These are phyloP conservation scores for Anhinga rufa DNA, from an alignment of 2,113 vertebrate genomes.

Conservation along the genomic window DNA sequence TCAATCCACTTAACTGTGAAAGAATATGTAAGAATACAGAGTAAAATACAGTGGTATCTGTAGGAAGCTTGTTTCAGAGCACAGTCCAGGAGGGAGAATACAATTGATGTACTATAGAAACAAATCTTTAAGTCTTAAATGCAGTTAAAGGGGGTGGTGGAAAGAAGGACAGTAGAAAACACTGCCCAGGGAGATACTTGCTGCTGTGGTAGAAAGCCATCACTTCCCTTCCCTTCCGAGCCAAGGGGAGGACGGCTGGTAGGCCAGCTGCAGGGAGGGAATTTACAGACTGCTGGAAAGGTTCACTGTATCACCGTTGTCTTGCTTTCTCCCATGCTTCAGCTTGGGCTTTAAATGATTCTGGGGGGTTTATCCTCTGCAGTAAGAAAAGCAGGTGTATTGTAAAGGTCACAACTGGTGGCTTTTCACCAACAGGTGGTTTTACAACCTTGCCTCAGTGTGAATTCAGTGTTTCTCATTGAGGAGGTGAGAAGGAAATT, in stretches of 20 bases:
- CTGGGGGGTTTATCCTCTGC: not conserved
- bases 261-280: not conserved
- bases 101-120: not conserved
- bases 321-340: not conserved
- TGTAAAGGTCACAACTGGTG: not conserved
- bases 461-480: not conserved
- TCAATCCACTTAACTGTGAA: not conserved
- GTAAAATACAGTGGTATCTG: not conserved
- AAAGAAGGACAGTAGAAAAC: not conserved
- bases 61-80: not conserved
- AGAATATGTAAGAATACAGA: not conserved
- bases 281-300: not conserved
- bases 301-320: not conserved
- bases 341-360: not conserved
- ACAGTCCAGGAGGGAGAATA: not conserved
- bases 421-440: not conserved
- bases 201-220: not conserved
- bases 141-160: not conserved
- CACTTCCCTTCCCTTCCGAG: accelerated
- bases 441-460: not conserved
- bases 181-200: not conserved
- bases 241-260: not conserved
- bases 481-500: not conserved
- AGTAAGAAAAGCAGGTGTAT: not conserved
- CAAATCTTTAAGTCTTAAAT: not conserved